These are phyloP conservation scores for Brenthis hecate DNA, from an alignment of 2,888 invertebrate species.

Conservation along the genomic window DNA sequence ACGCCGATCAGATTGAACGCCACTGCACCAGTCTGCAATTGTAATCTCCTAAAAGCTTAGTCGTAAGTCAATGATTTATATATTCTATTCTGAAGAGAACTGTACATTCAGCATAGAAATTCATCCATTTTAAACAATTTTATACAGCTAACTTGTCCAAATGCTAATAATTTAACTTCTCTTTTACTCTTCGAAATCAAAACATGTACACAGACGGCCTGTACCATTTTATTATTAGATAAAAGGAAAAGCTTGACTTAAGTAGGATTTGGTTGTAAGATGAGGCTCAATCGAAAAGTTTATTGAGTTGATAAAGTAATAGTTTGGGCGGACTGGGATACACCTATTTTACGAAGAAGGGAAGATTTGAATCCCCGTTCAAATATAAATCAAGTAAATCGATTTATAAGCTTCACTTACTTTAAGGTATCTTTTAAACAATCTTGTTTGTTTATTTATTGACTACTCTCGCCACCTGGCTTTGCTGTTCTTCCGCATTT, in stretches of 20 bases:
- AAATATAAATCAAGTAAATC: constrained; percentile 23
- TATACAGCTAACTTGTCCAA: too few relatives aligned
- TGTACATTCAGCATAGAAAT: constrained; percentile 3
- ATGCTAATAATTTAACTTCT: too few relatives aligned
- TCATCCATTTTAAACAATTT: too few relatives aligned
- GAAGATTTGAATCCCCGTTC: constrained; percentile 10
- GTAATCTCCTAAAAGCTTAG: too few relatives aligned
- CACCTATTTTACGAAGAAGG: constrained; percentile 20
- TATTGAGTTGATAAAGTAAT: constrained; percentile 35
- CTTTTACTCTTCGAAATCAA: background rate
- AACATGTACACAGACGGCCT: background rate
- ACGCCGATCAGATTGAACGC: too few relatives aligned
- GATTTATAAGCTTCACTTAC: constrained; percentile 17
- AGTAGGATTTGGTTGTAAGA: constrained; percentile 45
- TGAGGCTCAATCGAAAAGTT: constrained; percentile 29
- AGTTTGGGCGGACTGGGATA: constrained; percentile 29
- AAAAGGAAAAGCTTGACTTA: constrained; percentile 48
- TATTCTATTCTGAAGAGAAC: background rate
- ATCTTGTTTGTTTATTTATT: constrained; percentile 6
- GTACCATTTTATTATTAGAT: constrained; percentile 43
- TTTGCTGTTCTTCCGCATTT: background rate
- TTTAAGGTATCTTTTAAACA: constrained; percentile 12
- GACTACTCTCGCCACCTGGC: background rate
- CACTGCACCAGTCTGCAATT: too few relatives aligned
- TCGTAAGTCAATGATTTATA: too few relatives aligned